Base-by-base conservation (phyloP, 2,888 invertebrate genomes). In the Nomada fucata region DNA sequence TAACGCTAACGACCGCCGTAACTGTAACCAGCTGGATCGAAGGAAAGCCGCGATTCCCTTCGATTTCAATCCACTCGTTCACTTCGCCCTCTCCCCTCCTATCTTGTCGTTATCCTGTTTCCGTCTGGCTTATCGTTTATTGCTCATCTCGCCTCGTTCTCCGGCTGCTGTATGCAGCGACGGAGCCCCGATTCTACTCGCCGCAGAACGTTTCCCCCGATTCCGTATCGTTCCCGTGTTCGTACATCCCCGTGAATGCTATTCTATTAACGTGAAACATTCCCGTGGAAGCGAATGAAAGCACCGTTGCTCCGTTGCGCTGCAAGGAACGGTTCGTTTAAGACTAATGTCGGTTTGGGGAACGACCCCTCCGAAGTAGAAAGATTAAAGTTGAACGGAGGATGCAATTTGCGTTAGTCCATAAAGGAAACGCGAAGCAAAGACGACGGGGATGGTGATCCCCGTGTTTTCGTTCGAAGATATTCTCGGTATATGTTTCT, bases 1-100 rank as follows among this genome's bases (percentile, higher is more conserved):
- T 73, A 80, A 85, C 80, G 79, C 75, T 85, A 85, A 88, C 88
- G 82, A 87, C 88, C 72, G 83, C 72, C 80, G 75, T 84, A 81
- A 89, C 79, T 70, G 82, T 81, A 88, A 86, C 83, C 79, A 84
- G 79, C 67, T 67, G 70, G 84, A 88, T 85, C 79, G 81, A 83
- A 74, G 80, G 64, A 81, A 86, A 83, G 67, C 82, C 69, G 75
- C 76, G 23, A 60, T 69, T 68, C 52, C 55, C 67, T 76, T 85
- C 82, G 84, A 83, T 88, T 85, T 85, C 82, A 87, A 88, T 90
- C 83, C 85, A 79, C 67, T 67, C 50, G 52, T 55, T 50, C 65
- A 55, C 60, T 71, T 69, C 44, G 29, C 44, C 20, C 60, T 44
- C 20, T 29, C 47, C 55, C 72, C 15, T 50, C 57, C 13, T 36